Percentiles rank a stretch among this genome's conserved stretches.
These are phyloP conservation scores for Rhopalosiphum padi DNA, from an alignment of 1,140 invertebrate genomes.

Conservation along the genomic window DNA sequence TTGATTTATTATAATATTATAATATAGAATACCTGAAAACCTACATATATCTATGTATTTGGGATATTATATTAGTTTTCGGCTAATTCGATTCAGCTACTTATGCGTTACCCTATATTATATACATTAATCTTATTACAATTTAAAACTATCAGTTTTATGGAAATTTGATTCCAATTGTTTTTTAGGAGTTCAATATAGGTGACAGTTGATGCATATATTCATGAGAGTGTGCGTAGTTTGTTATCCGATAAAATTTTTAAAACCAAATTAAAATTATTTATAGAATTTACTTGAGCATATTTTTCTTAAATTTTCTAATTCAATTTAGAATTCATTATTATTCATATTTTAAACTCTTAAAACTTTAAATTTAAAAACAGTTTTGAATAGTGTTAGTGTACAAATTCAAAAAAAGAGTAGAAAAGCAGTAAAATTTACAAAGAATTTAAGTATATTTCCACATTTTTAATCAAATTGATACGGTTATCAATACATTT, in stretches of 20 bases:
- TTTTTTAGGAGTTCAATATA: not conserved
- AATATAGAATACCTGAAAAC: no score
- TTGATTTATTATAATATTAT: no score
- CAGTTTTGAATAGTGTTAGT: not conserved
- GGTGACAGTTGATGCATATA: not conserved
- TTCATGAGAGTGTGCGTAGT: no score
- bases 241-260: not conserved
- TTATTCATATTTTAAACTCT: not conserved
- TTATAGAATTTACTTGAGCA: not conserved
- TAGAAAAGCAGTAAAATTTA: not conserved
- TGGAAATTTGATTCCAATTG: not conserved
- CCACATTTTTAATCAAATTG: not conserved
- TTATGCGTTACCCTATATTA: not conserved
- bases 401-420: not conserved
- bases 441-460: not conserved
- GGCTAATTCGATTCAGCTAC: not conserved
- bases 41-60: not conserved
- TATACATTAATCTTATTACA: not conserved
- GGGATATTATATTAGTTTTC: not conserved
- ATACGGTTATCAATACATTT: not conserved
- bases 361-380: no score
- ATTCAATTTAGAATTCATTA: not conserved
- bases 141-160: no score
- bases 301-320: not conserved
- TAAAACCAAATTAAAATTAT: not conserved